Evolutionary conservation across 1,140 invertebrate species (phyloP), one percentile per base, ranked within the genome.

Genomic region (Mercenaria mercenaria): DNA sequence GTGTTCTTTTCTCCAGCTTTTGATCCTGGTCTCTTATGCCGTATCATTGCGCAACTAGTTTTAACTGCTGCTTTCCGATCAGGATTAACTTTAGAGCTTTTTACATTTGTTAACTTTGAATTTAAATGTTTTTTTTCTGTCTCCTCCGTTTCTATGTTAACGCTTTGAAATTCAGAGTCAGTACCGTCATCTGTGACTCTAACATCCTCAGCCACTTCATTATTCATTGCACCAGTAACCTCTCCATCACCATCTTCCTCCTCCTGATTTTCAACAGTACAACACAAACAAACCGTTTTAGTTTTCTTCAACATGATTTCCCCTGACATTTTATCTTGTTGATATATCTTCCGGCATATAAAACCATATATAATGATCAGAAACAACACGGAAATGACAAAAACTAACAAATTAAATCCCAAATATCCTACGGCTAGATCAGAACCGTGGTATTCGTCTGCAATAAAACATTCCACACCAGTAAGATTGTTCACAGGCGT

Each of bases 401-500:
- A 89, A 32, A 83, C 1, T 41, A 89, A 56, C 52, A 83, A 11
- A 43, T 76, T 72, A 20, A 83, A 82, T 26, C 88, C 88, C 4
- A 83, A 39, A 47, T 76, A 91, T 1, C 32, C 50, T 15, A 90
- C 43, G 0, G 56, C 61, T 11, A 82, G 34, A 15, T 39, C 67
- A 0, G 56, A 39, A 11, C 59, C 29, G 3, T 67, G 32, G 20
- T 81, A 90, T 20, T 29, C 41, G 20, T 91, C 76, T 23, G 52
- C 76, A 37, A 91, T 82, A 23, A 80, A 87, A 72, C 91, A 91
- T 52, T 89, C 91, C 3, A 56, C 43, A n/a, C 82, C 77, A 4
- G 56, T 79, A 11, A 91, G 8, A 76, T 83, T 80, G 0, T 80
- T 43, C 0, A 39, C 15, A 6, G 4, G 8, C 18, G 20, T 67